A percentile compares a stretch with the other conserved stretches of the same genome.
These are phyloP conservation scores for Xestoiulus laeticollis DNA, from an alignment of 2,888 invertebrate genomes.

Conservation along the genomic window DNA sequence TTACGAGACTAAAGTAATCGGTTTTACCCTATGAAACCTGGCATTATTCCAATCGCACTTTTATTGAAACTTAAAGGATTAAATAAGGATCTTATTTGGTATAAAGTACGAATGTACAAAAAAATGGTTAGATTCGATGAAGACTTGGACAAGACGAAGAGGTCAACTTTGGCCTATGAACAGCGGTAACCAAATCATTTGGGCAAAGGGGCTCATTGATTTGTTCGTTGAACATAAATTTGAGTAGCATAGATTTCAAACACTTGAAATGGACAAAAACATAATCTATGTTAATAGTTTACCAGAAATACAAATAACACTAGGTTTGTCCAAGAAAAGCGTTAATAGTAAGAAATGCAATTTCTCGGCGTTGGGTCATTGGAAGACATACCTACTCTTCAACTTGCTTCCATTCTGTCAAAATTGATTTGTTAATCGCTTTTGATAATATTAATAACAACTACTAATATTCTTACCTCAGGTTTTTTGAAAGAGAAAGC, in stretches of 20 bases:
- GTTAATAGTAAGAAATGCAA: not conserved
- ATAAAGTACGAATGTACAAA: not conserved
- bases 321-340: not conserved
- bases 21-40: not conserved
- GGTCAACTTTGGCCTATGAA: constrained; percentile 13
- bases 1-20: not conserved
- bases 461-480: not conserved
- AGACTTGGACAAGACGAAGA: no score
- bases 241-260: not conserved
- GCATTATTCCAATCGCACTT: not conserved
- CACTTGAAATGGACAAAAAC: not conserved
- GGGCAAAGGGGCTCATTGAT: not conserved
- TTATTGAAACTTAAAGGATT: not conserved
- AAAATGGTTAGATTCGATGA: not conserved
- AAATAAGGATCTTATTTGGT: not conserved
- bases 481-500: not conserved
- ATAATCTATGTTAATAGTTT: not conserved
- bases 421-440: not conserved
- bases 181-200: not conserved
- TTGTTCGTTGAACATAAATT: not conserved
- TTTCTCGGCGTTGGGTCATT: not conserved
- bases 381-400: not conserved
- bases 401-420: not conserved
- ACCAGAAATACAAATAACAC: not conserved
- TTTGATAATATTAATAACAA: not conserved